Percentiles rank a stretch among this genome's conserved stretches.
Conservation (phyloP, 1,140 invertebrate genomes). For the Thaumatotibia leucotreta region DNA sequence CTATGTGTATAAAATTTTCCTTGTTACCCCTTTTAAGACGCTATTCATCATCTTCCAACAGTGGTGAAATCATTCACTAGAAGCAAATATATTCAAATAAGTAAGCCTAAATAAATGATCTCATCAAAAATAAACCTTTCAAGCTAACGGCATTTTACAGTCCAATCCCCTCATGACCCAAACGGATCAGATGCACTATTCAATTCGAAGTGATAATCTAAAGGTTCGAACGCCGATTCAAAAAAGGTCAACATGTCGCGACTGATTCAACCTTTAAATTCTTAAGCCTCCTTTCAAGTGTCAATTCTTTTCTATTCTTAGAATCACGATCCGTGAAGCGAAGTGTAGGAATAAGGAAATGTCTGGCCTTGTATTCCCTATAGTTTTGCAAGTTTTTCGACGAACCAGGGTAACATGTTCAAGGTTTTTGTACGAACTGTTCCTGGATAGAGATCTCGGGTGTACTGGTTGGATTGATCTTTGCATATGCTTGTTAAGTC, state of each 20-base stretch:
- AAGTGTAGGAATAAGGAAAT: slow-evolving; percentile 4
- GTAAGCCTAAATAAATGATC: too few relatives aligned
- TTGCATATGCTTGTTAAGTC: not conserved
- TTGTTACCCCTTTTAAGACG: too few relatives aligned
- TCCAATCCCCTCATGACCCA: not conserved
- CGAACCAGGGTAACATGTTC: not conserved
- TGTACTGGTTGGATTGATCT: not conserved
- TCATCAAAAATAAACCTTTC: not conserved
- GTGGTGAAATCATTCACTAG: too few relatives aligned
- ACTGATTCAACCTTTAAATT: slow-evolving; percentile 4
- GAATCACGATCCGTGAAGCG: not conserved
- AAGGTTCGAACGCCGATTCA: not conserved
- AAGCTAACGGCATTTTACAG: not conserved
- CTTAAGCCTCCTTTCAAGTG: not conserved
- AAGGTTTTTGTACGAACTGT: not conserved
- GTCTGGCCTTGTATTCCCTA: not conserved
- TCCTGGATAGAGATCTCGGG: not conserved
- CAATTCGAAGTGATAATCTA: not conserved
- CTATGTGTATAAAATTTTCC: too few relatives aligned
- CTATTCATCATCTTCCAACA: too few relatives aligned
- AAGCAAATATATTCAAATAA: too few relatives aligned
- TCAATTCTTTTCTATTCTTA: slow-evolving; percentile 11
- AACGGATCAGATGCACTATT: not conserved
- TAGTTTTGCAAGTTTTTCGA: not conserved
- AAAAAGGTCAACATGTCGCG: not conserved